These are phyloP conservation scores for Anoplolepis gracilipes DNA, from an alignment of 1,140 invertebrate genomes.

Conservation along the genomic window DNA sequence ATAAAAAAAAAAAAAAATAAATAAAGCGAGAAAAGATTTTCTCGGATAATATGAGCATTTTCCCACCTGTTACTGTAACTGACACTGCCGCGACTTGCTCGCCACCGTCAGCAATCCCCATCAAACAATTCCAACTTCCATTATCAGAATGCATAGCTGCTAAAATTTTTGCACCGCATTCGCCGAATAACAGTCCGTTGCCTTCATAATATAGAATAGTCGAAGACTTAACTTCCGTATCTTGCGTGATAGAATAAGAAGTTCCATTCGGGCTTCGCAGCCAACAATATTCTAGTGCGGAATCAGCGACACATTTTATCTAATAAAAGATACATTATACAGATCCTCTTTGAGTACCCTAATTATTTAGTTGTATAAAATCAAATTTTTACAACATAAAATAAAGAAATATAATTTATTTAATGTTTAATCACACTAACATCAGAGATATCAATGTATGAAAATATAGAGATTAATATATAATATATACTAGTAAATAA, in stretches of 20 bases:
- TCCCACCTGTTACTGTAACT: slow-evolving; percentile 78
- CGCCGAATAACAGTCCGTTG: slow-evolving; percentile 74
- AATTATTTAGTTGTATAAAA: not conserved
- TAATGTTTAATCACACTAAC: not conserved
- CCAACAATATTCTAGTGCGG: slow-evolving; percentile 79
- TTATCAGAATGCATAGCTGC: slow-evolving; percentile 70
- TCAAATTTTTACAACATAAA: not conserved
- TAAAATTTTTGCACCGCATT: slow-evolving; percentile 75
- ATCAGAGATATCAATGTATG: not conserved
- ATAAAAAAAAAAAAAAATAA: not conserved
- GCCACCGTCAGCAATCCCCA: slow-evolving; percentile 72
- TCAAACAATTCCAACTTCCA: slow-evolving; percentile 79
- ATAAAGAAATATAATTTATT: not conserved
- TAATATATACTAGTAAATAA: not conserved
- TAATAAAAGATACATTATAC: slow-evolving; percentile 48
- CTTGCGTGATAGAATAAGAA: slow-evolving; percentile 67
- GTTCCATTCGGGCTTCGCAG: slow-evolving; percentile 79
- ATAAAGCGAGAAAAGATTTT: not conserved
- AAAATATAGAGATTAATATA: not conserved
- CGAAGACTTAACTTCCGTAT: slow-evolving; percentile 41
- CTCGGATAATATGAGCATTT: slow-evolving; percentile 27
- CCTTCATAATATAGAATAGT: slow-evolving; percentile 74
- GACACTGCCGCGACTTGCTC: slow-evolving; percentile 73
- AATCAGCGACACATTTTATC: slow-evolving; percentile 76
- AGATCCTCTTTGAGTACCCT: too few species aligned